Evolutionary conservation across 2,113 vertebrate genomes (phyloP), one percentile per base, ranked within the genome.

Genomic region (Bubo blakistoni): DNA sequence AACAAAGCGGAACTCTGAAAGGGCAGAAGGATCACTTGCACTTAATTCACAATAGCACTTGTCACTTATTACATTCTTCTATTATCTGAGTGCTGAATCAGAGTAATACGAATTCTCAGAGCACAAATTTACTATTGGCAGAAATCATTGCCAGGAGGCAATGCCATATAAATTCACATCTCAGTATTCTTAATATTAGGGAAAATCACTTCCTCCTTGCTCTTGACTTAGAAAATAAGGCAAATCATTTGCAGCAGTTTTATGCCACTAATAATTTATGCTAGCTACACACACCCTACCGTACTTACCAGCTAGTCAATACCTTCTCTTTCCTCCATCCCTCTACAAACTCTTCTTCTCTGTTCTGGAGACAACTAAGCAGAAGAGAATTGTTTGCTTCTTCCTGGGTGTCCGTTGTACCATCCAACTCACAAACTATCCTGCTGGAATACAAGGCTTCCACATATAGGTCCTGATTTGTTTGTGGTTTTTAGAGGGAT

Each of bases 231-330:
- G 24, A 52, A 77, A 81, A 66, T 27, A 46, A 2, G 19, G 18
- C 13, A 86, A 54, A 58, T 13, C 0, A 20, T 85, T 59, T 79
- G 11, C 0, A 0, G 30, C 30, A 51, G 5, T 38, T 66, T 74
- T 58, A 58, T 44, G 27, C 9, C 36, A 67, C 32, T 69, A 69
- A 51, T 40, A 55, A n/a, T 9, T 73, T 51, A 27, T 47, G 44
- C 27, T 72, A 44, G 18, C 19, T 52, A 70, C 0, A 2, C 0
- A 0, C 7, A 42, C 19, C 22, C 6, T 81, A 38, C 24, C 8
- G 25, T 77, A 61, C 8, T 55, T 70, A 42, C 8, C 29, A 70
- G 3, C 5, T 65, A 66, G 11, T 73, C 20, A 81, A 3, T 54
- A 70, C 18, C 7, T 83, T 34, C 9, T 62, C 17, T 86, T 80